phyloP scores from a whole-genome alignment of 2,888 invertebrate species.

The Apamea sordens region DNA sequence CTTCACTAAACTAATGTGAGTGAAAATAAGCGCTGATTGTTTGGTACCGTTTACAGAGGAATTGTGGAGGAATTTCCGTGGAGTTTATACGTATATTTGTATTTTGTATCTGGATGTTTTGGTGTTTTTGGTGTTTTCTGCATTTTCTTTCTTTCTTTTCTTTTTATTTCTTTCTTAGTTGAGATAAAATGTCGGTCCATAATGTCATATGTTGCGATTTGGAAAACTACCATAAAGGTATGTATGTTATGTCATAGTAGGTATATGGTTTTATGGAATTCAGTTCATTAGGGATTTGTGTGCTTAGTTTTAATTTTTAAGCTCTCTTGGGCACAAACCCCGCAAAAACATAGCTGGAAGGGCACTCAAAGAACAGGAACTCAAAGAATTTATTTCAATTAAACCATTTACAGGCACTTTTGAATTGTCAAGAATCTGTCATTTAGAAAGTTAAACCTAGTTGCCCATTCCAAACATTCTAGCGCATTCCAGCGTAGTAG shows the following conservation, averaged over 20 bases:
- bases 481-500: too few species aligned
- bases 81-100: not conserved
- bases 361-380: too few species aligned
- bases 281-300: not conserved
- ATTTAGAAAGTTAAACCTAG: too few species aligned
- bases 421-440: too few species aligned
- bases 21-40: constrained; percentile 87
- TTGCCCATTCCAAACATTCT: too few species aligned
- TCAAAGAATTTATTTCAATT: too few species aligned
- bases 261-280: not conserved
- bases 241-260: not conserved
- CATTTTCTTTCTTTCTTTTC: too few species aligned
- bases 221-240: not conserved
- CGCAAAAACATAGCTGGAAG: not conserved
- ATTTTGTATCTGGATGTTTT: not conserved
- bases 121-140: too few species aligned
- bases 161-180: too few species aligned
- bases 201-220: not conserved
- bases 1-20: constrained; percentile 88
- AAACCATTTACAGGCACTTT: too few species aligned
- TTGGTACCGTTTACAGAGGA: constrained; percentile 74
- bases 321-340: not conserved
- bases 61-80: not conserved
- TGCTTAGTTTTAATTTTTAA: too few species aligned
- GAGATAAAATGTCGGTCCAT: not conserved